Base-by-base conservation (phyloP, 2,113 vertebrate species). In the Sinocyclocheilus grahami region DNA sequence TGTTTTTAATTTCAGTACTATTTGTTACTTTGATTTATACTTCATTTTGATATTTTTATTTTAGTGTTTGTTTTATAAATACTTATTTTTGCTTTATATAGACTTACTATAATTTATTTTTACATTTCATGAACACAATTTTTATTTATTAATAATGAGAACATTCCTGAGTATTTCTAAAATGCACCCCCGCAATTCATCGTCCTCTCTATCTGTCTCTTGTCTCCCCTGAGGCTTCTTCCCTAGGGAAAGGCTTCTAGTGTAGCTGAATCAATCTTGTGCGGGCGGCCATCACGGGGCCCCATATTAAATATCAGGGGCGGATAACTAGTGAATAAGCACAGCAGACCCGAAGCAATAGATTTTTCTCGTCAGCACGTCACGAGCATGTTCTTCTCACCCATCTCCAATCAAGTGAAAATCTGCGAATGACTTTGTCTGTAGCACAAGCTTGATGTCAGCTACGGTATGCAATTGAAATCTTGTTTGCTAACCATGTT, bases 231-330 rank as follows among this genome's bases (percentile, higher is more conserved):
- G 83, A 74, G 27, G 74, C 14, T 30, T 62, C 42, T 60, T 86
- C 89, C 84, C 89, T 22, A 3, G 75, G 39, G 84, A 84, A 24
- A 82, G 18, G 83, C 87, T 63, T 88, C 78, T 78, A 53, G 67
- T 63, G 83, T 51, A 84, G 83, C 77, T 62, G 16, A 86, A 92
- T 89, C 85, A 77, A 89, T 92, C 89, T 86, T 77, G 55, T 63
- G 88, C 85, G 72, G 80, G 83, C 78, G 85, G 86, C 80, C 86
- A 81, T 83, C 85, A 86, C 81, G 46, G 48, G 60, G 53, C 63
- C 87, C 76, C 89, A 89, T 94, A 93, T 93, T 90, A 94, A 93
- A 94, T 94, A 94, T 94, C 91, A 90, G 89, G 85, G 72, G 58
- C 67, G 75, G 88, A 90, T 86, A 92, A 92, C 88, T 86, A 86